Conservation (phyloP, 2,113 vertebrate species). For the Pomatorhinus ruficollis region DNA sequence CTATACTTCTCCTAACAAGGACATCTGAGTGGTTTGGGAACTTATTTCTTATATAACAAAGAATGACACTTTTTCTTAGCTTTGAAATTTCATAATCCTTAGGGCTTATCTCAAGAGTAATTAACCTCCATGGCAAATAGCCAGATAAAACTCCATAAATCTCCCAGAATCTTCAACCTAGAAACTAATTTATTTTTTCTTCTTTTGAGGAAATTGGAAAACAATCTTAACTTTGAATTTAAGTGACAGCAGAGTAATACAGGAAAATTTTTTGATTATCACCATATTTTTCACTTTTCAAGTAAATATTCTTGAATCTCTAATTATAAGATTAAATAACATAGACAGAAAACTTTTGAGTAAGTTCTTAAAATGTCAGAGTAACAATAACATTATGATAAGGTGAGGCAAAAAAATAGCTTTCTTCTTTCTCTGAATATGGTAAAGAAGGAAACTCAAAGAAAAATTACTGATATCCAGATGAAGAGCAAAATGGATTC, state of each 20-base stretch:
- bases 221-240: not conserved
- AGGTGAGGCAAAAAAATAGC: rapidly evolving
- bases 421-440: not conserved
- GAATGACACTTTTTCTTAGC: not conserved
- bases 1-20: not conserved
- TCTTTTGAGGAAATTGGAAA: not conserved
- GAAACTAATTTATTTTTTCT: not conserved
- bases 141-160: not conserved
- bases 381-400: not conserved
- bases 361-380: not conserved
- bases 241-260: not conserved
- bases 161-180: not conserved
- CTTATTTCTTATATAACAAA: not conserved
- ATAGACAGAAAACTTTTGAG: not conserved
- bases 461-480: not conserved
- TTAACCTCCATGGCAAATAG: not conserved
- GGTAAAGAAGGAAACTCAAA: not conserved
- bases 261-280: not conserved
- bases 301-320: not conserved
- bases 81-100: constrained; percentile 25
- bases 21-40: not conserved
- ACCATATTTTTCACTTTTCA: not conserved
- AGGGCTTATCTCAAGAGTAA: not conserved
- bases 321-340: not conserved
- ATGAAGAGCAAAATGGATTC: not conserved